Conservation (phyloP, 1,140 invertebrate genomes). For the Polyergus mexicanus region DNA sequence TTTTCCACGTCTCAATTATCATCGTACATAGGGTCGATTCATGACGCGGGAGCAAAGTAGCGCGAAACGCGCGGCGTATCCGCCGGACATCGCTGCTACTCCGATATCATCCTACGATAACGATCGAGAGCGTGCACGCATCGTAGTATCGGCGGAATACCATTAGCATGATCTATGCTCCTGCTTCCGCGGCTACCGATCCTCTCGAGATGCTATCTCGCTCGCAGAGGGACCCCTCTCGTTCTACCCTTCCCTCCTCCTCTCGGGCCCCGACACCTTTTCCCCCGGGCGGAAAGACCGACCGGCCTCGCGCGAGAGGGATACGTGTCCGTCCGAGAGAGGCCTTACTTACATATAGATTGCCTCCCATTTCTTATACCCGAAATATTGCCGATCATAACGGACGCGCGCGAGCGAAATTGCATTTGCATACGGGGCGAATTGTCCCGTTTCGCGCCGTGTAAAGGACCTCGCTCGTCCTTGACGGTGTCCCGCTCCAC, state of each 20-base stretch:
- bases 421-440: conserved; percentile 79
- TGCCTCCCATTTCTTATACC: conserved; percentile 76
- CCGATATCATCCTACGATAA: conserved; percentile 70
- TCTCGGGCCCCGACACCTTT: conserved; percentile 26
- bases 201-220: conserved; percentile 71
- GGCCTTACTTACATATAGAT: conserved; percentile 82
- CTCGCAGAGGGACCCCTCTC: conserved; percentile 14
- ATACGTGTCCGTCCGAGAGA: conserved; percentile 38
- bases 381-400: conserved; percentile 80
- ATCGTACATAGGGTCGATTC: conserved; percentile 32
- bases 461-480: conserved; percentile 68
- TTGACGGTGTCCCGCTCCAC: conserved; percentile 53
- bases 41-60: conserved; percentile 16
- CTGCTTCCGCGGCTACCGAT: conserved; percentile 79
- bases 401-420: conserved; percentile 68
- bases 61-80: conserved; percentile 20
- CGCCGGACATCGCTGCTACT: conserved; percentile 10
- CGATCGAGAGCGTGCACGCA: conserved; percentile 63
- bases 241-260: not conserved
- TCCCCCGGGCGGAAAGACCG: not conserved
- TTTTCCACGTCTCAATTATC: conserved; percentile 61
- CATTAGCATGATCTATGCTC: conserved; percentile 82
- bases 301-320: conserved; percentile 1
- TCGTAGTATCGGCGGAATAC: conserved; percentile 58
- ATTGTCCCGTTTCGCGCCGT: conserved; percentile 73